Base-by-base conservation (phyloP, 2,888 invertebrate species). In the Cordilura impudica region DNA sequence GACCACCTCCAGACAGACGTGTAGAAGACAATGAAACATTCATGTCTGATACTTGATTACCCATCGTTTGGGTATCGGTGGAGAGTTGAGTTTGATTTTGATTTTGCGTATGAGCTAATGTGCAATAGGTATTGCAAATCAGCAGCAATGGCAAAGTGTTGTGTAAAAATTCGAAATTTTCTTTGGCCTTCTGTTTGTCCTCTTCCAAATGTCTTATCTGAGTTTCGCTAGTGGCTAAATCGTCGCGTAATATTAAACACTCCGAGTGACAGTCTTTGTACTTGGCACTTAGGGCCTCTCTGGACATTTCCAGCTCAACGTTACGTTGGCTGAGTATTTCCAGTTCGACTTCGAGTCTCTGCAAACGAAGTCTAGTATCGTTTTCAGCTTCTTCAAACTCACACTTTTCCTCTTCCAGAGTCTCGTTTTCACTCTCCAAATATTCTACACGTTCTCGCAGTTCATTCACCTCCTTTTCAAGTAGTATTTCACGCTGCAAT, bases 301-400 rank as follows among this genome's bases (percentile, higher is more conserved):
- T 90, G 90, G 91, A 86, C 91, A 89, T 90, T 90, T 93, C 85
- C 90, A 93, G 84, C 90, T 92, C 90, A 89, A 89, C 84, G 85
- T 90, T 90, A 6, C 90, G 88, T 81, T 90, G 90, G 23, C 87
- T 86, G 19, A 89, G 90, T 75, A 93, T 91, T 86, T 93, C 93
- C 85, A 93, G 91, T 85, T 93, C 93, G 86, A 93, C 91, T 88
- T 93, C 93, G 82, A 93, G 90, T 82, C 92, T 92, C 76, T 90
- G 90, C 75, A 90, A 80, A 14, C 88, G 87, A 5, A 90, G 82
- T 61, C 90, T 86, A n/a, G 94, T 93, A 84, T 94, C 94, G 90
- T 94, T 94, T 89, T 94, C 94, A 26, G 94, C 93, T 88, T 94
- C 94, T 89, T 94, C 94, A 81, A 94, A 91, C 88, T 94, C 94